These are phyloP conservation scores for Corynorhinus townsendii DNA, from an alignment of 2,113 vertebrate genomes.

Conservation along the genomic window DNA sequence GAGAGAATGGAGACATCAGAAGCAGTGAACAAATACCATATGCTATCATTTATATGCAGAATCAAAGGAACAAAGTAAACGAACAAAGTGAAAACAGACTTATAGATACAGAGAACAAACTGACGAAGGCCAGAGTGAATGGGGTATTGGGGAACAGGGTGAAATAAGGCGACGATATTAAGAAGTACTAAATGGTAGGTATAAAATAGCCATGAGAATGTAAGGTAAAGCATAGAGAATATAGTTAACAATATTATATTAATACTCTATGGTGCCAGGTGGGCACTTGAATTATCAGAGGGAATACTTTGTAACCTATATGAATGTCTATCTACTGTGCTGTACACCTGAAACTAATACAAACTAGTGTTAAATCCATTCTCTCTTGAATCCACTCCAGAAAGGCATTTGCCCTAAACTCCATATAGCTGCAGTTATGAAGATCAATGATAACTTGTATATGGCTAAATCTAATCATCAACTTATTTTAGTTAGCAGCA, in stretches of 20 bases:
- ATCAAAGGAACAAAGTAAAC: neutral
- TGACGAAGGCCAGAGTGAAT: neutral
- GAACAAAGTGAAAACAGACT: neutral
- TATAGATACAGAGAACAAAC: neutral
- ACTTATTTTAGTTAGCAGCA: neutral
- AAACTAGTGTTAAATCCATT: neutral
- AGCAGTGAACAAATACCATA: neutral
- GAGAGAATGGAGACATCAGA: neutral
- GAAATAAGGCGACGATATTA: neutral
- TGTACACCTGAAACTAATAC: neutral
- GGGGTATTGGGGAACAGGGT: neutral
- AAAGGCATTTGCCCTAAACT: neutral
- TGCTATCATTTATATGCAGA: neutral
- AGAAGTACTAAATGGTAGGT: neutral
- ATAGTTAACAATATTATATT: neutral
- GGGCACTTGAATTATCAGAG: neutral
- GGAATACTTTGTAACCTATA: neutral
- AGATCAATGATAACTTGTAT: neutral
- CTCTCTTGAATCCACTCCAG: neutral
- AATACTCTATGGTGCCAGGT: neutral
- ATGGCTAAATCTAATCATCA: neutral
- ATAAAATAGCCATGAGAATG: neutral
- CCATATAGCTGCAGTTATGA: neutral
- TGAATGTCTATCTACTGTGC: neutral
- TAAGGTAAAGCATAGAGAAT: neutral